Base-by-base conservation (phyloP, 2,888 invertebrate species). In the Luperina nickerlii region DNA sequence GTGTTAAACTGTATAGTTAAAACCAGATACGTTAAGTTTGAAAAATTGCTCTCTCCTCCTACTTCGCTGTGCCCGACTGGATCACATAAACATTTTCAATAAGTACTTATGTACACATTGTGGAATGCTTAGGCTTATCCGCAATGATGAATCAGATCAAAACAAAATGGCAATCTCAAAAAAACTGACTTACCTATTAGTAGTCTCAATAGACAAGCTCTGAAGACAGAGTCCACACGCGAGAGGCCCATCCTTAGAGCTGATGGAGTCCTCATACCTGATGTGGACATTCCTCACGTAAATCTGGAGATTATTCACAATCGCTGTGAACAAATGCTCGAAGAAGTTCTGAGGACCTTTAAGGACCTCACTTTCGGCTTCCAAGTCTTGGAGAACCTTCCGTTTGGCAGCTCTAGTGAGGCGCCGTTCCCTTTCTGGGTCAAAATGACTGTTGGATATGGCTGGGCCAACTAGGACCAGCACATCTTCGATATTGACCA, bases 261-360 rank as follows among this genome's bases (percentile, higher is more conserved):
- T 97, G 86, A 98, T 97, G 13, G 97, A 97, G 92, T 98, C 98
- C 93, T 98, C 98, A 90, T 98, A 98, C 84, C 98, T 97, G 79
- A 99, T 97, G 94, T 99, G 98, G 69, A 99, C 97, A 93, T 98
- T 98, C 82, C 98, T 97, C 48, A 98, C 97, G 81, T 98, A 98
- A 80, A 98, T 97, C 96, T 98, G 98, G 69, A 99, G 96, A 92
- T 98, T 98, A 93, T 98, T 98, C 87, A 98, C 97, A 27, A 98
- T 97, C 54, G 98, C 98, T 38, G 98, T 98, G 85, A 98, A 97
- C 73, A 98, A 93, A 91, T 98, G 98, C 93, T 98, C 98, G 83
- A 98, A 97, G 92, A 98, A 98, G 72, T 97, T 97, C 89, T 97
- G 97, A 7, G 98, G 97, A 0, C 97, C 97, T 83, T 97, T 97